Evolutionary conservation across 2,113 vertebrate species (phyloP).

Genomic region (Vicugna pacos): DNA sequence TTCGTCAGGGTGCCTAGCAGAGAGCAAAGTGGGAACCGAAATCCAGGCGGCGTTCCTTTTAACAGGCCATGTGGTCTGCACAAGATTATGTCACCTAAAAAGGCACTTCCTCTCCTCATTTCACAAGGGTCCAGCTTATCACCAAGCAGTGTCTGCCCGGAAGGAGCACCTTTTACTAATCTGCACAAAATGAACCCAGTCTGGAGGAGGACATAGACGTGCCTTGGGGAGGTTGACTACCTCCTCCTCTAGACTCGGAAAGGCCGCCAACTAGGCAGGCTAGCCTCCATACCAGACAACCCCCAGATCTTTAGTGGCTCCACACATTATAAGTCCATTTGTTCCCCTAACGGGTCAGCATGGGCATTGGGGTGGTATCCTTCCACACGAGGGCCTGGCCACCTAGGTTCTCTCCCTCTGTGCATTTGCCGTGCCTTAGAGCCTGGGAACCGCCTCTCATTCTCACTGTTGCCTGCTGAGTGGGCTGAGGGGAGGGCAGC

Average conservation of each 20-base stretch:
- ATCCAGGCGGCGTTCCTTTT: slow-evolving; percentile 11
- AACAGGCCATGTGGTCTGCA: not conserved
- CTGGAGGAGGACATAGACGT: not conserved
- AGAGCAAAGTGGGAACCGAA: slow-evolving; percentile 7
- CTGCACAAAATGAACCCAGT: not conserved
- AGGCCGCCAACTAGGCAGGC: not conserved
- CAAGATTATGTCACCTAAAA: not conserved
- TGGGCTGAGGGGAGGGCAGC: not conserved
- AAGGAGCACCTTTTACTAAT: not conserved
- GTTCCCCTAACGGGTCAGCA: not conserved
- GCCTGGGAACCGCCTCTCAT: not conserved
- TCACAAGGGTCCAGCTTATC: slow-evolving; percentile 1
- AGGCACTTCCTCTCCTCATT: slow-evolving; percentile 46
- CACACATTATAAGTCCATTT: not conserved
- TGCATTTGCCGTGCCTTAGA: slow-evolving; percentile 13
- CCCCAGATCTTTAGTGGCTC: not conserved
- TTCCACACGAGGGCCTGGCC: not conserved
- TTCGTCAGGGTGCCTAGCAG: not conserved
- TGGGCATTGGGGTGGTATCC: not conserved
- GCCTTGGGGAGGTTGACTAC: not conserved
- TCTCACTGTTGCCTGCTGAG: not conserved
- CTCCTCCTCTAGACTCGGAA: not conserved
- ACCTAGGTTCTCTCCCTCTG: not conserved
- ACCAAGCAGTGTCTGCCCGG: not conserved
- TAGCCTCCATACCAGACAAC: not conserved